Evolutionary conservation across 2,113 vertebrate species (phyloP).

Genomic region (Larimichthys polyactis): DNA sequence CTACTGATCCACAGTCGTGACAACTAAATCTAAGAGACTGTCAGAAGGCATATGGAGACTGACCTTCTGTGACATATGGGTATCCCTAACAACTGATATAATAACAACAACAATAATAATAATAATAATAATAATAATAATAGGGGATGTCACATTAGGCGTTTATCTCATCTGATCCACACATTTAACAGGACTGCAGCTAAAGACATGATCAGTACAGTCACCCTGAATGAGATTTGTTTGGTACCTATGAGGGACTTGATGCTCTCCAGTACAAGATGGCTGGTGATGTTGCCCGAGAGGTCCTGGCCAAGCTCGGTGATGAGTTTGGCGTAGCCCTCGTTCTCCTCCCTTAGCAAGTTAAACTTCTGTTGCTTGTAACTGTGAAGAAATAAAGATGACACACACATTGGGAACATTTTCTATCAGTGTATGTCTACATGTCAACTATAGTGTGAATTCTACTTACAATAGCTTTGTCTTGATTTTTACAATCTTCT

Average conservation of each 20-base stretch:
- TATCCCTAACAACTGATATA: not conserved
- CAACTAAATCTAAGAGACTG: not conserved
- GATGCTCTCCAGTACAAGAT: conserved; percentile 96
- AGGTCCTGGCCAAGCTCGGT: conserved; percentile 98
- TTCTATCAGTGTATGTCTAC: not conserved
- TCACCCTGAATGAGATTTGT: not conserved
- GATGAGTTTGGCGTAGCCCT: conserved; percentile 98
- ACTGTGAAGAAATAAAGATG: conserved; percentile 76
- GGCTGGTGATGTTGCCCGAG: conserved; percentile 94
- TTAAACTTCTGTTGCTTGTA: conserved; percentile 99
- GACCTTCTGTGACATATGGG: not conserved
- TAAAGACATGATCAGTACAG: not conserved
- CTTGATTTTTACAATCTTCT: conserved; percentile 99
- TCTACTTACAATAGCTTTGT: conserved; percentile 98
- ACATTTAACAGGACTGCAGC: not conserved
- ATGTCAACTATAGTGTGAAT: not conserved
- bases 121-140: no score
- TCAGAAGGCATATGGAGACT: not conserved
- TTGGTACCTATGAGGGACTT: conserved; percentile 98
- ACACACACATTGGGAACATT: not conserved
- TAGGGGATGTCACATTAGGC: no score
- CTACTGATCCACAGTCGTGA: not conserved
- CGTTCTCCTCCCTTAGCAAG: conserved; percentile 97
- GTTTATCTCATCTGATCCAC: no score
- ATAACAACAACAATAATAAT: no score